phyloP scores from a whole-genome alignment of 2,113 vertebrate species.

The Gadus macrocephalus region DNA sequence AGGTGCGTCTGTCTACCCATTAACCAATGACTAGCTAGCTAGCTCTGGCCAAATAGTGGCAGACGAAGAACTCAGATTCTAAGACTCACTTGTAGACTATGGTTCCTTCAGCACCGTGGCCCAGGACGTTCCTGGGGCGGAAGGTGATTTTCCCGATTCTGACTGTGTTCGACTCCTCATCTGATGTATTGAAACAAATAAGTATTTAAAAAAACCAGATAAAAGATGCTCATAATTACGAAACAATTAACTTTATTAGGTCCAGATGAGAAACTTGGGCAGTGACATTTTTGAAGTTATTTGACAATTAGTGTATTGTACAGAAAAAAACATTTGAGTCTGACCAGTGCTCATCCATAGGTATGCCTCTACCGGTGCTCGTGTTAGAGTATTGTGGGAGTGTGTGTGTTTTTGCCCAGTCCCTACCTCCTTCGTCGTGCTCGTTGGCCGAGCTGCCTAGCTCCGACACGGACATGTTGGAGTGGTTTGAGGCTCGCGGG shows the following conservation, averaged over 20 bases:
- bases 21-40: not conserved
- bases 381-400: not conserved
- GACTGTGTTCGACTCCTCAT: conserved; percentile 77
- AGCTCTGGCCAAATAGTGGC: too few relatives aligned
- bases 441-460: conserved; percentile 75
- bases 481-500: conserved; percentile 90
- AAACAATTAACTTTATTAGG: too few relatives aligned
- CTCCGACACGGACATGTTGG: conserved; percentile 80
- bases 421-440: conserved; percentile 83
- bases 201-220: not conserved
- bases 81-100: conserved; percentile 91
- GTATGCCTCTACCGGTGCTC: too few relatives aligned
- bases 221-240: not conserved
- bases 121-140: conserved; percentile 85
- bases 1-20: not conserved
- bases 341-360: too few relatives aligned
- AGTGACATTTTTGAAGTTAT: too few relatives aligned
- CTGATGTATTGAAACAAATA: conserved; percentile 51
- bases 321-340: too few relatives aligned
- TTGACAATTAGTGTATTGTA: too few relatives aligned
- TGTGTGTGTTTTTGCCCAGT: not conserved
- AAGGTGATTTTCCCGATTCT: conserved; percentile 92
- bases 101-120: conserved; percentile 95
- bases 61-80: not conserved
- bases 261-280: too few relatives aligned